These are phyloP conservation scores for Cordylochernes scorpioides DNA, from an alignment of 2,888 invertebrate genomes.

Conservation along the genomic window DNA sequence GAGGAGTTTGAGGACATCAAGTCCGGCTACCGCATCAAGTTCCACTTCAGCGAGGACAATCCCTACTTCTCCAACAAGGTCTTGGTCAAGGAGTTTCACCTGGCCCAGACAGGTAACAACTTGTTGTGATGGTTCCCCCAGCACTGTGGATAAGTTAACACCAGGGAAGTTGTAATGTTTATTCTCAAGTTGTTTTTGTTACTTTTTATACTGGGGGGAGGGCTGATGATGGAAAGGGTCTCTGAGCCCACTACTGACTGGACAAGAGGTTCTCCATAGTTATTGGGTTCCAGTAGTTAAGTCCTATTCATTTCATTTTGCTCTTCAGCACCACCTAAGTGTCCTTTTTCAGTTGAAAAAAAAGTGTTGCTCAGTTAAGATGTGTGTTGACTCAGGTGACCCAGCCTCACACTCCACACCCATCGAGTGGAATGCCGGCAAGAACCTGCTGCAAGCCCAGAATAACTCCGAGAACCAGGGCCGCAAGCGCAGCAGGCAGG, in stretches of 20 bases:
- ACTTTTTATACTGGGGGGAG: no score
- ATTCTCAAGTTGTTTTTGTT: no score
- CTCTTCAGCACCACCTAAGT: no score
- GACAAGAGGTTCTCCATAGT: no score
- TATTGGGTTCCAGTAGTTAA: no score
- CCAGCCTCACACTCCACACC: conserved; percentile 43
- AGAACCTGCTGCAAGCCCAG: conserved; percentile 31
- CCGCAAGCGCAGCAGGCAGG: conserved; percentile 5
- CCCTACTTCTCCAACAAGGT: conserved; percentile 52
- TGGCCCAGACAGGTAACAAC: conserved; percentile 31
- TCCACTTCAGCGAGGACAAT: conserved; percentile 49
- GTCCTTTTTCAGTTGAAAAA: no score
- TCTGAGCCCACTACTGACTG: no score
- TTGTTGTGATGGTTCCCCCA: background rate
- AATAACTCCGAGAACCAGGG: conserved; percentile 22
- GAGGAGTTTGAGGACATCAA: conserved; percentile 66
- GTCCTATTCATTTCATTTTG: no score
- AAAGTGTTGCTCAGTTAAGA: no score
- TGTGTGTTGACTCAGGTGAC: no score
- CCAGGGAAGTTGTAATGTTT: background rate
- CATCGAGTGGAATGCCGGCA: conserved; percentile 53
- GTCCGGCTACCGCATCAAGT: conserved; percentile 46
- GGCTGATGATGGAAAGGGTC: no score
- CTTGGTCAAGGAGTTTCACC: conserved; percentile 48
- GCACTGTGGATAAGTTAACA: background rate